Evolutionary conservation across 2,797 vertebrate species (phyloP).

Genomic region (Pipistrellus kuhlii): DNA sequence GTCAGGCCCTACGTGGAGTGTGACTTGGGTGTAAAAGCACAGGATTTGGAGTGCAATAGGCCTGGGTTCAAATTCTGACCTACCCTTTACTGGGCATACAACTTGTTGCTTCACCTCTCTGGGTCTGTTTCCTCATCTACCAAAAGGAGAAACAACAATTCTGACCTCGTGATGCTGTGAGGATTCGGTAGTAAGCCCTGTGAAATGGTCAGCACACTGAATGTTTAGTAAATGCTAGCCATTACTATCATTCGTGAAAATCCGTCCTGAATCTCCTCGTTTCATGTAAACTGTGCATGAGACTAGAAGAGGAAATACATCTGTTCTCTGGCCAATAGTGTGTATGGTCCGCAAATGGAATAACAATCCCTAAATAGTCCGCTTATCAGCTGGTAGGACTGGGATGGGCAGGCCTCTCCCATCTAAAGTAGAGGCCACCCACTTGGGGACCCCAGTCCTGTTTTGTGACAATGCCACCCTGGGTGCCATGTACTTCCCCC

Average conservation of each 20-base stretch:
- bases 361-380: background rate
- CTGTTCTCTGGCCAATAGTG: background rate
- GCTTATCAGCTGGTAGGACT: background rate
- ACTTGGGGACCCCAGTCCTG: background rate
- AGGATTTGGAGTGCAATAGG: background rate
- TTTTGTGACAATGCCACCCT: background rate
- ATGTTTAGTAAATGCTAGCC: background rate
- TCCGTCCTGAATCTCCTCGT: background rate
- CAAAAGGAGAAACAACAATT: background rate
- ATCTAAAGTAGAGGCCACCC: background rate
- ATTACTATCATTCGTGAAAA: conserved; percentile 21
- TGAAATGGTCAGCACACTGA: background rate
- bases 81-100: background rate
- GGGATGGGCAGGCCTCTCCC: background rate
- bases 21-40: background rate
- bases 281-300: background rate
- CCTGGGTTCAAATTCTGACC: background rate
- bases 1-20: background rate
- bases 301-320: background rate
- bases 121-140: background rate
- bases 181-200: background rate
- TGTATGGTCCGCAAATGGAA: background rate
- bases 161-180: background rate
- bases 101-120: background rate
- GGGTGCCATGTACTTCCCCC: background rate